phyloP scores from a whole-genome alignment of 1,140 invertebrate species.

The Chlorops oryzae region DNA sequence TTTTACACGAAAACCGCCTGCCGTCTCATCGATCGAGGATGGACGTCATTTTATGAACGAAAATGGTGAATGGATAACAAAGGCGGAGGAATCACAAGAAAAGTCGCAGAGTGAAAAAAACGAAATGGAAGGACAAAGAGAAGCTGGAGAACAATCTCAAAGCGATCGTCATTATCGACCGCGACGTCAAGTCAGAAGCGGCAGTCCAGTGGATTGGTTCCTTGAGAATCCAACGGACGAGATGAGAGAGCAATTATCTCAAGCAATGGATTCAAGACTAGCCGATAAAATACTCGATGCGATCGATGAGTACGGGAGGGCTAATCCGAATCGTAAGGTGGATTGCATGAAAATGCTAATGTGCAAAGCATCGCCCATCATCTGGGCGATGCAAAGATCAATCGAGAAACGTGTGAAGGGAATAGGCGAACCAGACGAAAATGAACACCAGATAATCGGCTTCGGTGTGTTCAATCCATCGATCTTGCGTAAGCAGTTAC shows the following conservation, averaged over 20 bases:
- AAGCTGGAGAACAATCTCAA: not conserved
- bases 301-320: constrained; percentile 47
- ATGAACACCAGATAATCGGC: constrained; percentile 19
- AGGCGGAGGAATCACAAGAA: not conserved
- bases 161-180: not conserved
- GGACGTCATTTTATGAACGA: too few relatives aligned
- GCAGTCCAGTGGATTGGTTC: constrained; percentile 51
- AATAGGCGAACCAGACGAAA: constrained; percentile 16
- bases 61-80: not conserved
- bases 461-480: constrained; percentile 31
- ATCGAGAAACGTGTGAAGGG: constrained; percentile 47
- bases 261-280: constrained; percentile 56
- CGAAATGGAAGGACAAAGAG: not conserved
- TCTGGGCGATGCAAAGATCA: constrained; percentile 66
- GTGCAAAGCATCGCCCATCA: constrained; percentile 69
- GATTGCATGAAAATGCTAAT: constrained; percentile 67
- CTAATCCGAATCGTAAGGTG: constrained; percentile 45
- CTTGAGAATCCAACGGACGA: constrained; percentile 47
- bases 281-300: constrained; percentile 53
- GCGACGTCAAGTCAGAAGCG: too few relatives aligned
- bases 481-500: constrained; percentile 57
- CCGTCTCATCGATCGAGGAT: too few relatives aligned
- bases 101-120: not conserved
- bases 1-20: too few relatives aligned
- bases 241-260: constrained; percentile 53